These are phyloP conservation scores for Yponomeuta sedellus DNA, from an alignment of 2,888 invertebrate genomes.

Conservation along the genomic window DNA sequence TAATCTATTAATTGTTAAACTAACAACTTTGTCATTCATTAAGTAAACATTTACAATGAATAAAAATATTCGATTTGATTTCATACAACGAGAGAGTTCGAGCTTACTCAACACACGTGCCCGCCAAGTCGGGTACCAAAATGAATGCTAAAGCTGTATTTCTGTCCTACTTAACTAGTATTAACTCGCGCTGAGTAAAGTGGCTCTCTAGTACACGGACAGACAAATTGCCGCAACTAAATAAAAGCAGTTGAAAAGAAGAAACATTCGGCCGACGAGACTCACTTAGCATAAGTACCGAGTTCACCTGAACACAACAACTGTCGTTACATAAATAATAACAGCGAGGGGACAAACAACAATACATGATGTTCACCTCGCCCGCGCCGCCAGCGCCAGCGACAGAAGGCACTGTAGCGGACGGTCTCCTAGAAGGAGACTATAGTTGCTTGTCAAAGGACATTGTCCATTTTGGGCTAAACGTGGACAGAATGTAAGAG, in stretches of 20 bases:
- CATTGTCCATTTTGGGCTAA: no score
- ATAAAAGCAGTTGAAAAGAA: constrained; percentile 10
- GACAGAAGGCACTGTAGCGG: neutral
- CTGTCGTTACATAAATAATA: constrained; percentile 73
- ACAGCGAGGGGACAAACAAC: constrained; percentile 22
- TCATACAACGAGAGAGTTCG: no score
- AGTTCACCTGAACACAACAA: constrained; percentile 43
- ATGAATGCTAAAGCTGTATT: neutral
- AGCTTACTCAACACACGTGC: no score
- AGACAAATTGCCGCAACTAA: constrained; percentile 3
- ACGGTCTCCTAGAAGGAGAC: no score
- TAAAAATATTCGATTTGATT: no score
- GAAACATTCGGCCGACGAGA: constrained; percentile 24
- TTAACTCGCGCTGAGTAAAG: neutral
- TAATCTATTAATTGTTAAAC: no score
- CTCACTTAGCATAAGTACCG: constrained; percentile 67
- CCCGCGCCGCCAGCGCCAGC: neutral
- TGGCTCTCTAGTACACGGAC: neutral
- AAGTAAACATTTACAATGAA: no score
- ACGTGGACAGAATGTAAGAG: no score
- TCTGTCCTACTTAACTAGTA: neutral
- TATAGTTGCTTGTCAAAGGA: no score
- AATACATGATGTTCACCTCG: constrained; percentile 6
- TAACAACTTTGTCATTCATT: no score
- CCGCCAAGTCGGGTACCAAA: no score